These are phyloP conservation scores for Brevimyrus niger DNA, from an alignment of 2,113 vertebrate genomes.

Conservation along the genomic window DNA sequence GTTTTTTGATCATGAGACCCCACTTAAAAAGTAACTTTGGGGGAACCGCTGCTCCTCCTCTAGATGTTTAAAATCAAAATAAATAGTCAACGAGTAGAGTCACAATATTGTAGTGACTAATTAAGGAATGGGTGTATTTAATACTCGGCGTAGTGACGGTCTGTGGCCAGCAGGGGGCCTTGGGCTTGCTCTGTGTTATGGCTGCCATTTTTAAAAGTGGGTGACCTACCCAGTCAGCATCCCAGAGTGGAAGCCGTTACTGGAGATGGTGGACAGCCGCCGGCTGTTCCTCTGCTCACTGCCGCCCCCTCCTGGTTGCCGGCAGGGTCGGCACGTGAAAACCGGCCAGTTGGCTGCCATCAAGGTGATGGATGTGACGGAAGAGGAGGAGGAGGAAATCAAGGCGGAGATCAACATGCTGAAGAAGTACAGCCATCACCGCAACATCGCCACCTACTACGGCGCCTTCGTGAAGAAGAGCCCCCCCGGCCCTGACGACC, in stretches of 20 bases:
- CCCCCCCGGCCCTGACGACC: constrained; percentile 84
- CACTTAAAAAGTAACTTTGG: neutral
- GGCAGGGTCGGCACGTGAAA: constrained; percentile 81
- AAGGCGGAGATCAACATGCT: constrained; percentile 94
- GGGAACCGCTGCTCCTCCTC: neutral
- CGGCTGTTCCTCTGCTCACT: neutral
- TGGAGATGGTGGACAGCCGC: neutral
- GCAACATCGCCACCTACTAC: constrained; percentile 90
- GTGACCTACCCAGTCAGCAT: neutral
- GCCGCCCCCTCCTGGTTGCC: neutral
- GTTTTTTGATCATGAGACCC: neutral
- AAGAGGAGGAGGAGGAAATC: constrained; percentile 90
- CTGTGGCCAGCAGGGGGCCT: neutral
- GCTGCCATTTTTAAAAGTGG: neutral
- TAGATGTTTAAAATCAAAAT: neutral
- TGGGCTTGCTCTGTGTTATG: neutral
- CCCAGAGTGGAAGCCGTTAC: neutral
- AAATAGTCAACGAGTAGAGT: neutral
- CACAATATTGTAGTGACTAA: neutral
- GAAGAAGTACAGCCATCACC: constrained; percentile 89
- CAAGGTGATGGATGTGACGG: constrained; percentile 91
- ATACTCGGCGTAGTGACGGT: neutral
- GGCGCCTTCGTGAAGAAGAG: constrained; percentile 92
- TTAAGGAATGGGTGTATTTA: neutral
- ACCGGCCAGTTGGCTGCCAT: constrained; percentile 89